Conservation (phyloP, 2,888 invertebrate genomes). For the Catocala sponsa region DNA sequence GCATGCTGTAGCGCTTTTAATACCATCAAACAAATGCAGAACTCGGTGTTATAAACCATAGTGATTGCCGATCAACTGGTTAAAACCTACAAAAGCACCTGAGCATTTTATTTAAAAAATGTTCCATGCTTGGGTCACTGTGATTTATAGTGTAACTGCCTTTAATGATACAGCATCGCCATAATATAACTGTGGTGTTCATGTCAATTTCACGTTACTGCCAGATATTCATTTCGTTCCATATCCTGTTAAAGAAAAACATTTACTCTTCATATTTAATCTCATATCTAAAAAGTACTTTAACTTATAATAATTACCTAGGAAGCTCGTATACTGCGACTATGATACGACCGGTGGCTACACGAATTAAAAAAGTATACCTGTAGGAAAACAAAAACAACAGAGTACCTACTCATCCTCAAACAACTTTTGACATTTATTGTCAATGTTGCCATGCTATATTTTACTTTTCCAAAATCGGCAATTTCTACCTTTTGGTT, state of each 20-base stretch:
- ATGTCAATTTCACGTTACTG: slow-evolving; percentile 29
- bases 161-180: slow-evolving; percentile 25
- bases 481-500: no score
- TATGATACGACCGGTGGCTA: neutral
- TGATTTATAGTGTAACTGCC: slow-evolving; percentile 2
- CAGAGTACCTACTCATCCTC: no score
- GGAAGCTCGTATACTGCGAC: neutral
- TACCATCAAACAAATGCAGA: neutral
- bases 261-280: slow-evolving; percentile 23
- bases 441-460: no score
- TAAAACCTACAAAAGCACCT: no score
- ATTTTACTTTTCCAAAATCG: no score
- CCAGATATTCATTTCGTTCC: slow-evolving; percentile 18
- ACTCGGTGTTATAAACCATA: slow-evolving; percentile 3
- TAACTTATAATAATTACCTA: neutral
- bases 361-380: neutral
- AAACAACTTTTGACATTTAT: no score
- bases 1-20: slow-evolving; percentile 39
- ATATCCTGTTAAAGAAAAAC: neutral
- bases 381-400: no score
- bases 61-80: neutral
- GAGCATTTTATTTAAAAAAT: neutral
- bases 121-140: neutral
- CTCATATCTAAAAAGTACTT: neutral
- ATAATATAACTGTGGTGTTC: slow-evolving; percentile 12